Base-by-base conservation (phyloP, 2,797 vertebrate species). In the Mallotus villosus region DNA sequence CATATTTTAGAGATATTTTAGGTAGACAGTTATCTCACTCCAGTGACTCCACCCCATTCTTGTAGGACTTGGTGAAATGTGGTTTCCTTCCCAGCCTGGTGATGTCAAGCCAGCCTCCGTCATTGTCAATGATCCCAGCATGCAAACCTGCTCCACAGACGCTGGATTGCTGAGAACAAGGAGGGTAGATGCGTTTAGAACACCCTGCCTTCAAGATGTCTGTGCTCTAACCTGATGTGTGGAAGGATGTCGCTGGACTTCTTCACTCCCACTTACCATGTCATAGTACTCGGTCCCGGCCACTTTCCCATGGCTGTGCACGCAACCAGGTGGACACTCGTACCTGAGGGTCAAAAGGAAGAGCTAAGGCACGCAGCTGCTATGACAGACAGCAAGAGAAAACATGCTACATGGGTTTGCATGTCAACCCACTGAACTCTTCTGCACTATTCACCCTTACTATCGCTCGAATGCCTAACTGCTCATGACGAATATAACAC, bases 91-190 rank as follows among this genome's bases (percentile, higher is more conserved):
- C 97, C 85, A 97, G 93, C 82, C 97, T 92, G 25, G 95, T 98
- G 81, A 99, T 89, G 81, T 99, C 97, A 68, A 99, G 90, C 97
- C 97, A 99, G 74, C 97, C 97, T 64, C 97, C 97, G 70, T 98
- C 96, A 49, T 97, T 95, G 82, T 99, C 96, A 82, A 99, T 93
- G 68, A 98, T 92, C 27, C 97, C 97, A 67, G 95, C 92, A 88
- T 99, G 97, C 81, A 99, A 90, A 3, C 88, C 97, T 46, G 94
- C 95, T 87, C 93, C 94, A 80, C 97, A 99, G 74, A 99, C 94
- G 81, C 97, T 98, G 74, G 97, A 99, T 95, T 98, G 97, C 97
- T 99, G 77, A 55, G 73, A 25, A 72, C 12, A 71, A 66, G 71
- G 0, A 67, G 2, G 59, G 17, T 1, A n/a, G 51, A 55, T 55